Conservation (phyloP, 2,888 invertebrate species). For the Drepanosiphum platanoidis region DNA sequence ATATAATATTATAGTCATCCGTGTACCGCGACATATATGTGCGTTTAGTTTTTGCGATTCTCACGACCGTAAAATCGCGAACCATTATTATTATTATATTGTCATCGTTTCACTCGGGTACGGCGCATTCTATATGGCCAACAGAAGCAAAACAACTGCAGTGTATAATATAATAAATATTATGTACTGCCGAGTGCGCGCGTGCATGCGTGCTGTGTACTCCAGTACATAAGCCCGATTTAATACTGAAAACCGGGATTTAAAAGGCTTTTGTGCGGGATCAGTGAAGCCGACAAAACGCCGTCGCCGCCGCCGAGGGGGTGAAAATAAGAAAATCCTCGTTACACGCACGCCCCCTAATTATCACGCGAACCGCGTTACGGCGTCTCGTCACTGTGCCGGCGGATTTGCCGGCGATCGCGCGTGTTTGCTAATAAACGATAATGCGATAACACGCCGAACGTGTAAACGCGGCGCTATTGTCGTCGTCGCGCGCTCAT, state of each 20-base stretch:
- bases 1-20: background rate
- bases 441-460: background rate
- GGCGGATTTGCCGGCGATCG: background rate
- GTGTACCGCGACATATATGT: background rate
- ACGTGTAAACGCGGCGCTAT: background rate
- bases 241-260: slow-evolving; percentile 59
- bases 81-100: slow-evolving; percentile 22
- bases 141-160: background rate
- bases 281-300: slow-evolving; percentile 55
- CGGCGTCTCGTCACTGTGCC: background rate
- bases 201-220: slow-evolving; percentile 21
- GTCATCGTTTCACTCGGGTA: background rate
- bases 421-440: background rate
- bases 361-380: slow-evolving; percentile 32
- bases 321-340: slow-evolving; percentile 52
- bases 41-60: slow-evolving; percentile 20
- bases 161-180: background rate
- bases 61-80: slow-evolving; percentile 54
- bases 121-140: background rate
- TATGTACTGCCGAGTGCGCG: background rate
- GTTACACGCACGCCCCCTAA: slow-evolving; percentile 51
- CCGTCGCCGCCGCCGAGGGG: slow-evolving; percentile 18
- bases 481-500: background rate
- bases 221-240: slow-evolving; percentile 44
- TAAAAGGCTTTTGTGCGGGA: slow-evolving; percentile 57